Evolutionary conservation across 2,113 vertebrate species (phyloP), one percentile per base, ranked within the genome.

Genomic region (Stercorarius parasiticus): DNA sequence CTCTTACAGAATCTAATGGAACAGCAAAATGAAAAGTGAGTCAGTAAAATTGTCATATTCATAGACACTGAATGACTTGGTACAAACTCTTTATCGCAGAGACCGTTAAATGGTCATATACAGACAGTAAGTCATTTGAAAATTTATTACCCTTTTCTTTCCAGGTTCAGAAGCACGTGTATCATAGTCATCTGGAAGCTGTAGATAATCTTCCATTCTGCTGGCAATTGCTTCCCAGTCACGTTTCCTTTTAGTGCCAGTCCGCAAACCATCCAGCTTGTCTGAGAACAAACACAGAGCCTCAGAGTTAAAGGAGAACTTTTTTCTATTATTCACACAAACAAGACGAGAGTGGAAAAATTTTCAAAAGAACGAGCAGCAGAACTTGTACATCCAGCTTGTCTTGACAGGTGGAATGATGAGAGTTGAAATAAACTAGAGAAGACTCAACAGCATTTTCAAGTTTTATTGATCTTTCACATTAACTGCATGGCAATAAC

Each of bases 111-210:
- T 22, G 43, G 9, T 62, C 59, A 73, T 17, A 78, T 20, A 73
- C 4, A 64, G 27, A 58, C 9, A 58, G 20, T 52, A 96, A 93
- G 56, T 47, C 69, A 92, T 53, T 71, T 71, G 84, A 93, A 86
- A 90, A 86, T 82, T 59, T 92, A 97, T 98, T 98, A 98, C 99
- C 99, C 99, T 98, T 97, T 99, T 99, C 97, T 99, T 99, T 77
- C 99, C 99, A 23, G 99, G 99, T 92, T 99, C 98, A 18, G 99
- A 99, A 98, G 98, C 98, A 79, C 99, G 99, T 67, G 99, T 99
- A 79, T 99, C 99, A 93, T 99, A 99, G 95, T 99, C 99, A 89
- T 99, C 99, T 14, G 99, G 99, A 95, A 99, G 99, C 98, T 99
- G 99, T 62, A 99, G 99, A 96, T 99, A 99, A 98, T 99, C 99